Percentiles rank a stretch among this genome's conserved stretches.
These are phyloP conservation scores for Ormyrus labotus DNA, from an alignment of 2,888 invertebrate genomes.

Conservation along the genomic window DNA sequence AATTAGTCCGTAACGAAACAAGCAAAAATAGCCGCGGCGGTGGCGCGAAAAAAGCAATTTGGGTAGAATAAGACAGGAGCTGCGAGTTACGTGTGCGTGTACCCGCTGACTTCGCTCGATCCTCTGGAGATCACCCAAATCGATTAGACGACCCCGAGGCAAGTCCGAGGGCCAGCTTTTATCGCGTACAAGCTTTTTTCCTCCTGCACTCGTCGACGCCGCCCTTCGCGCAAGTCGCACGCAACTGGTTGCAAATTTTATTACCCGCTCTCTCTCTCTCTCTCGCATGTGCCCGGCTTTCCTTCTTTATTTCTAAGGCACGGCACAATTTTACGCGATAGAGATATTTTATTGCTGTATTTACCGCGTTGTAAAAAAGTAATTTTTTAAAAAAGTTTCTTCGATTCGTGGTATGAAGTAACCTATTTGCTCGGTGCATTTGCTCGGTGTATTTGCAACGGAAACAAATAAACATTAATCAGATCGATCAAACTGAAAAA, in stretches of 20 bases:
- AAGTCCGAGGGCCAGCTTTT: background rate
- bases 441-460: too few relatives aligned
- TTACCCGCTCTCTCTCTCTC: constrained; percentile 4
- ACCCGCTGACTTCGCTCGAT: constrained; percentile 1
- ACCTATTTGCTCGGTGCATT: too few relatives aligned
- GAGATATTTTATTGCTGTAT: too few relatives aligned
- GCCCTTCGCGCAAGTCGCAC: constrained; percentile 54
- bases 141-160: constrained; percentile 57
- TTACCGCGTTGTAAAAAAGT: too few relatives aligned
- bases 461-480: too few relatives aligned
- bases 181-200: background rate
- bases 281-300: background rate
- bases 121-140: constrained; percentile 57
- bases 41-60: too few relatives aligned
- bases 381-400: too few relatives aligned
- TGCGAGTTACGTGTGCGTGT: constrained; percentile 17
- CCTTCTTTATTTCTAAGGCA: background rate
- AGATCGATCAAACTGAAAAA: too few relatives aligned
- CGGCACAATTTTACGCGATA: background rate
- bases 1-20: too few relatives aligned
- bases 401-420: too few relatives aligned
- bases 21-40: too few relatives aligned
- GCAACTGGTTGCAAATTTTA: constrained; percentile 61
- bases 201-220: background rate
- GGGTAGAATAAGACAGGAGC: background rate